Evolutionary conservation across 2,797 vertebrate species (phyloP).

Genomic region (Synanceia verrucosa): DNA sequence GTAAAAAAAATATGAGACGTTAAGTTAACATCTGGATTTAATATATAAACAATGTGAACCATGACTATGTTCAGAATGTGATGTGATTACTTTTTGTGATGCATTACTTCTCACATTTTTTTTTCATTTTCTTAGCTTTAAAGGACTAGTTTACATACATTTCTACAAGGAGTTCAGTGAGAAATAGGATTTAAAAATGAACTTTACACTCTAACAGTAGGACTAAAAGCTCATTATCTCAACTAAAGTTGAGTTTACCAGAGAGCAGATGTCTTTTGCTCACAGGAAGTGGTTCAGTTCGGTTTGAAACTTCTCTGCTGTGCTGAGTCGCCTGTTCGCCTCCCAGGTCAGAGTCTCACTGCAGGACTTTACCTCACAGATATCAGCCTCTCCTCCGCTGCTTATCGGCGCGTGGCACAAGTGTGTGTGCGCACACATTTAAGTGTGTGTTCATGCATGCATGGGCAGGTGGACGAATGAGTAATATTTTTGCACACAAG

Average conservation of each 20-base stretch:
- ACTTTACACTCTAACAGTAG: not conserved
- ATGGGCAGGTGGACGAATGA: slow-evolving; percentile 7
- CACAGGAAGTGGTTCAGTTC: slow-evolving; percentile 2
- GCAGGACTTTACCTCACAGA: slow-evolving; percentile 73
- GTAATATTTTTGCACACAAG: slow-evolving; percentile 10
- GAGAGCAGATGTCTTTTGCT: not conserved
- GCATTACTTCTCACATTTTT: not conserved
- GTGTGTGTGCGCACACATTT: slow-evolving; percentile 12
- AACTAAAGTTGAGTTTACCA: not conserved
- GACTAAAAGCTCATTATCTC: not conserved
- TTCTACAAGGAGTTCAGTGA: not conserved
- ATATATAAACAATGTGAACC: too few species aligned
- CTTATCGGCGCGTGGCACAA: slow-evolving; percentile 62
- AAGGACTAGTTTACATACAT: not conserved
- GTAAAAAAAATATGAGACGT: too few species aligned
- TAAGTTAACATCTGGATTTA: not conserved
- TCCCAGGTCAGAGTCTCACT: slow-evolving; percentile 74
- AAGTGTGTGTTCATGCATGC: slow-evolving; percentile 19
- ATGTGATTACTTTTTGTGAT: not conserved
- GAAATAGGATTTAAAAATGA: not conserved
- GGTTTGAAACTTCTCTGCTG: slow-evolving; percentile 11
- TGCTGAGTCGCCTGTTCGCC: slow-evolving; percentile 56
- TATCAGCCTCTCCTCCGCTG: slow-evolving; percentile 58
- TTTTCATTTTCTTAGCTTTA: not conserved
- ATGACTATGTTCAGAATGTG: too few species aligned